Evolutionary conservation across 2,888 invertebrate genomes (phyloP), one percentile per base, ranked within the genome.

Genomic region (Standfussiana lucernea): DNA sequence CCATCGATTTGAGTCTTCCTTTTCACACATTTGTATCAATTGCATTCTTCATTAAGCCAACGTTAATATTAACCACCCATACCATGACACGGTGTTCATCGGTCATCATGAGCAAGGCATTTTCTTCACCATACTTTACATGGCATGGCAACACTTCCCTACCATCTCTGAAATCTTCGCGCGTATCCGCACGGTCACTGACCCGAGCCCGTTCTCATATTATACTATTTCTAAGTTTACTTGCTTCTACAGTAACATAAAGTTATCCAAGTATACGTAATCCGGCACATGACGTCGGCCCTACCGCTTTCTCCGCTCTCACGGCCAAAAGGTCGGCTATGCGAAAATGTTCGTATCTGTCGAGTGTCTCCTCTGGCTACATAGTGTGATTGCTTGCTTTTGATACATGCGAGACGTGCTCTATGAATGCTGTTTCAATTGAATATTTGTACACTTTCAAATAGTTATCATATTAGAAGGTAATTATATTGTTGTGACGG

Each of bases 271-370:
- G 35, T 66, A 68, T 75, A 87, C 73, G 78, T 85, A 80, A 77
- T 65, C 47, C 64, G 35, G 71, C 47, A 50, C 45, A 75, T 76
- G 81, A 75, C 80, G 86, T 42, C 71, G 47, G 83, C 83, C 83
- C 83, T 84, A 79, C 37, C 72, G 61, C 88, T 88, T 87, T 86
- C 87, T 77, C 88, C 75, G 45, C 85, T 88, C 87, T 86, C 88
- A 79, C 87, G 85, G 84, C 71, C 86, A 80, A 87, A 88, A 88
- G 88, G 88, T 88, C 88, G 85, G 42, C 65, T 50, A 37, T 77
- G 86, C 89, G 77, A 89, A 83, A 86, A 69, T 78, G 76, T 82
- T 79, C 53, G 77, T 83, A 76, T 70, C 77, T 59, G 72, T 53
- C 53, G 69, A 74, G 47, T 35, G 83, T 79, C 68, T 83, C 64